Percentiles rank a stretch among this genome's conserved stretches.
phyloP scores from a whole-genome alignment of 2,797 vertebrate species.

The Pempheris klunzingeri region DNA sequence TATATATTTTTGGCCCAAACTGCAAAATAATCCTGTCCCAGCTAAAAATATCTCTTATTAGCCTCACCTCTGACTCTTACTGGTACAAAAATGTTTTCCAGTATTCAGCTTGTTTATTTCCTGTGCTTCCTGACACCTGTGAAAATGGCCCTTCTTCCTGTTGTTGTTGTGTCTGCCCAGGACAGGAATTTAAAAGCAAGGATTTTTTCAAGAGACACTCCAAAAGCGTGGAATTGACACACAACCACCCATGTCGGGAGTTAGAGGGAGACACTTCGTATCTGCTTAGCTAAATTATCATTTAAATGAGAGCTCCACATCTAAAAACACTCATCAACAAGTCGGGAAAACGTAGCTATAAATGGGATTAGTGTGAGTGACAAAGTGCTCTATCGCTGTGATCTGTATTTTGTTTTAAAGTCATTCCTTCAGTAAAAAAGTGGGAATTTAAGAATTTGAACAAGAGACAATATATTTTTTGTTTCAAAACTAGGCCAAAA shows the following conservation, averaged over 20 bases:
- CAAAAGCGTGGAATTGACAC: slow-evolving; percentile 82
- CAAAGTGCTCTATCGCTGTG: neutral
- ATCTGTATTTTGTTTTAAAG: neutral
- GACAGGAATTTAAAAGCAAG: slow-evolving; percentile 89
- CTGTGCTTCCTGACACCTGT: slow-evolving; percentile 98
- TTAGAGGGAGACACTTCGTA: slow-evolving; percentile 56
- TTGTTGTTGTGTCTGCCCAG: slow-evolving; percentile 96
- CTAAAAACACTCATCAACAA: neutral
- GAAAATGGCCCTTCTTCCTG: slow-evolving; percentile 95
- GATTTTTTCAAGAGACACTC: slow-evolving; percentile 81
- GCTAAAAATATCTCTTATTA: slow-evolving; percentile 81
- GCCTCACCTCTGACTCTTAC: slow-evolving; percentile 82
- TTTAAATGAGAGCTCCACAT: slow-evolving; percentile 30
- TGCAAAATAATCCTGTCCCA: slow-evolving; percentile 59
- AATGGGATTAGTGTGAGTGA: neutral
- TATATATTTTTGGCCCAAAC: slow-evolving; percentile 9
- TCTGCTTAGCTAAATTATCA: slow-evolving; percentile 38
- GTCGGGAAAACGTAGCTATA: too few relatives aligned
- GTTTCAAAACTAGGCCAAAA: neutral
- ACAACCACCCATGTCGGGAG: slow-evolving; percentile 33
- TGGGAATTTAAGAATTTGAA: too few relatives aligned
- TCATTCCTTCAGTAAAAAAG: neutral
- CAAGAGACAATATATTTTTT: too few relatives aligned
- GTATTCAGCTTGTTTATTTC: slow-evolving; percentile 88
- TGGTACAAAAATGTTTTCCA: slow-evolving; percentile 83